Percentiles rank a stretch among this genome's conserved stretches.
phyloP scores from a whole-genome alignment of 1,140 invertebrate genomes.

The Drosophila sproati region DNA sequence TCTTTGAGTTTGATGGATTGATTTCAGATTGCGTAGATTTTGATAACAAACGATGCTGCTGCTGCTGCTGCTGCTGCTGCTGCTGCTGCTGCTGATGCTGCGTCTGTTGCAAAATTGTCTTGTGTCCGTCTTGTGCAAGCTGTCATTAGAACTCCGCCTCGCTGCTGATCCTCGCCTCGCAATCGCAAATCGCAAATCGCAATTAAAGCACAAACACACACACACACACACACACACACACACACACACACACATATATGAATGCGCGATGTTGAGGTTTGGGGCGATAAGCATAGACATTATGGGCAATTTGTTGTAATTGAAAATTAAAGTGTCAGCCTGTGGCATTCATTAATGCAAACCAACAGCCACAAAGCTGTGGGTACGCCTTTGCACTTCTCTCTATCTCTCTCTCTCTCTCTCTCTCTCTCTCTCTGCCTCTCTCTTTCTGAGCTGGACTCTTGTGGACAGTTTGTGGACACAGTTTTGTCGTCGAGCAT shows the following conservation, averaged over 20 bases:
- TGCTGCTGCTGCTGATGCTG: neutral
- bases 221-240: neutral
- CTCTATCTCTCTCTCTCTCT: neutral
- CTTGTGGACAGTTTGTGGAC: constrained; percentile 27
- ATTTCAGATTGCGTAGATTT: constrained; percentile 67
- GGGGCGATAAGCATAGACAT: constrained; percentile 82
- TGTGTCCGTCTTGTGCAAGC: constrained; percentile 23
- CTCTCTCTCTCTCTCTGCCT: neutral
- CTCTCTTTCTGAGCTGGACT: neutral
- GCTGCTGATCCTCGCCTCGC: constrained; percentile 1
- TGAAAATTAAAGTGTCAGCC: constrained; percentile 83
- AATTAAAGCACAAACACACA: constrained; percentile 34
- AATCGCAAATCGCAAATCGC: constrained; percentile 14
- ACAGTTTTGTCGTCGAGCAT: constrained; percentile 68
- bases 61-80: too few relatives aligned
- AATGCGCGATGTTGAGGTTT: constrained; percentile 19
- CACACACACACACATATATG: constrained; percentile 15
- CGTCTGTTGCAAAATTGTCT: neutral
- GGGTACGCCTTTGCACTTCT: constrained; percentile 13
- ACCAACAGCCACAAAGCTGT: constrained; percentile 54
- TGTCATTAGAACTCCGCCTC: constrained; percentile 42
- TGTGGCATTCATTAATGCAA: constrained; percentile 72
- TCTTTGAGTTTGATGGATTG: constrained; percentile 82
- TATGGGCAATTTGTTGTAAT: constrained; percentile 83
- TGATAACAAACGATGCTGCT: constrained; percentile 54